Base-by-base conservation (phyloP, 2,888 invertebrate genomes). In the Drosophila fulvimacula region DNA sequence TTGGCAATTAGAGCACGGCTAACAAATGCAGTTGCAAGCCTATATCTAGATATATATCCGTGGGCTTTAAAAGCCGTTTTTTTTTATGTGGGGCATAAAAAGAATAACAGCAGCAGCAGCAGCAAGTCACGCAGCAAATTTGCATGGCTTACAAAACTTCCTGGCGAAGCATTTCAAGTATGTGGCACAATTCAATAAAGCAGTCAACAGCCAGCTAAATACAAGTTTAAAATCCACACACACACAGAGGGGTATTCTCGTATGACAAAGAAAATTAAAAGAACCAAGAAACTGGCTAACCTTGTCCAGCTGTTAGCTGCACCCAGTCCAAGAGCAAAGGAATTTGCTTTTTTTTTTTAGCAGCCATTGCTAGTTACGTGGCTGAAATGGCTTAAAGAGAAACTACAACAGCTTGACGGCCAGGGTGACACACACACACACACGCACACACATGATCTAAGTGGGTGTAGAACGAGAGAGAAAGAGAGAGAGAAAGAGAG, bases 121-220 rank as follows among this genome's bases (percentile, higher is more conserved):
- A 73, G 53, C 70, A 76, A 82, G 87, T 82, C 82, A 87, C 79
- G 82, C 87, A 73, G 85, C 56, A 68, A 74, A 79, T 82, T 82
- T 82, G 77, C 88, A 87, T 81, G 71, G 69, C 59, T 73, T 64
- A 82, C 76, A 74, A 73, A 74, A 69, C 77, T 88, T 85, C 88
- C 88, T 88, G 80, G 77, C 82, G 77, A 82, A 72, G 86, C 80
- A 88, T 85, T 75, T 77, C 69, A 85, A 82, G 69, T 72, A 88
- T 88, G 88, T 88, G 78, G 86, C 87, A 82, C 82, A 78, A 72
- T 73, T 85, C 82, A 88, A 85, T 87, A 85, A 70, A 84, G 71
- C 71, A 69, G 67, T 63, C 60, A 63, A 52, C 62, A 51, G 53
- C 38, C 46, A 60, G 61, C 52, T 62, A 81, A 69, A 76, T 21